Percentiles rank a stretch among this genome's conserved stretches.
These are phyloP conservation scores for Dunckerocampus dactyliophorus DNA, from an alignment of 2,113 vertebrate genomes.

Conservation along the genomic window DNA sequence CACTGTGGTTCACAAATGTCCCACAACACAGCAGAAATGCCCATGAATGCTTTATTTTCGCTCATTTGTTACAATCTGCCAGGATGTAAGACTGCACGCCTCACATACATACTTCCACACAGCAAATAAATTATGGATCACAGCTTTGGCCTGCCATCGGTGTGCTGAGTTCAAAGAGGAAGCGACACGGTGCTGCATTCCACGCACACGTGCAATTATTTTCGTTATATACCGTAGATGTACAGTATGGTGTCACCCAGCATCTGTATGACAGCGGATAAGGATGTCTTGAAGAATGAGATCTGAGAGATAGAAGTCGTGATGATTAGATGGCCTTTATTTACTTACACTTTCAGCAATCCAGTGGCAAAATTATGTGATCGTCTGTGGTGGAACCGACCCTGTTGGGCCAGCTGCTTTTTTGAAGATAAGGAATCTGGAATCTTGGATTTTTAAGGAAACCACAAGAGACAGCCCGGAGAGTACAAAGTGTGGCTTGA, in stretches of 20 bases:
- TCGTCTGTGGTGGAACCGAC: slow-evolving; percentile 11
- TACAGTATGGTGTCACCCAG: background rate
- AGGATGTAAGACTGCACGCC: slow-evolving; percentile 10
- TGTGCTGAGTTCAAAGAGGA: slow-evolving; percentile 46
- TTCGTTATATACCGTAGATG: background rate
- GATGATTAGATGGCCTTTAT: background rate
- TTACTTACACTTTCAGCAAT: slow-evolving; percentile 8
- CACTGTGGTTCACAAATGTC: background rate
- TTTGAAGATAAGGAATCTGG: slow-evolving; percentile 45
- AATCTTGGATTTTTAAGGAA: slow-evolving; percentile 27
- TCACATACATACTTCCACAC: background rate
- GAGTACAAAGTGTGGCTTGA: slow-evolving; percentile 13
- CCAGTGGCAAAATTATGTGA: slow-evolving; percentile 1
- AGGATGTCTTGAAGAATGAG: background rate
- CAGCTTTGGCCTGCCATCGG: slow-evolving; percentile 25
- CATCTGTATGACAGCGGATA: background rate
- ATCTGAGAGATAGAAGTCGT: background rate
- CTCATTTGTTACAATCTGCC: slow-evolving; percentile 11
- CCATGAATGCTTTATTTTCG: background rate
- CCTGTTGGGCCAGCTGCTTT: slow-evolving; percentile 35
- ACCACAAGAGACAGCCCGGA: slow-evolving; percentile 25
- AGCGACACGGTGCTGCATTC: background rate
- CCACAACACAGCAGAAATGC: background rate
- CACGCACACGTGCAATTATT: background rate
- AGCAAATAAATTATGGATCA: slow-evolving; percentile 57